These are phyloP conservation scores for Cylindroiulus punctatus DNA, from an alignment of 2,888 invertebrate genomes.

Conservation along the genomic window DNA sequence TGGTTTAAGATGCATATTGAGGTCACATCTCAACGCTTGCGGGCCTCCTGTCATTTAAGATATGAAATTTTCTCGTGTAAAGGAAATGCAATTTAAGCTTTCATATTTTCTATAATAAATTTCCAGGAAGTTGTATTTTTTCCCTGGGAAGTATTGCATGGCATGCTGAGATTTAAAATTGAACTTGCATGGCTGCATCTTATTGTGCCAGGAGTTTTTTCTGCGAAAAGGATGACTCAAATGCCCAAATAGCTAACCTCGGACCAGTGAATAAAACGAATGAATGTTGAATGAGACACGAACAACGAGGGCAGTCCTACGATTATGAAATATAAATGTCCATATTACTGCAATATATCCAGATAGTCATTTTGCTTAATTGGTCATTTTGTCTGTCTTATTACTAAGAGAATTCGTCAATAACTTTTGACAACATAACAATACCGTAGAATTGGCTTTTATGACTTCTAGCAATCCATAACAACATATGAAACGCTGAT, in stretches of 20 bases:
- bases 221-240: neutral
- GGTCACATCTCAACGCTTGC: neutral
- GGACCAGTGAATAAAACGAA: neutral
- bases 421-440: neutral
- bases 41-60: neutral
- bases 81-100: conserved; percentile 18
- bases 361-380: neutral
- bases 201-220: neutral
- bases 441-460: neutral
- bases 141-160: neutral
- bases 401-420: neutral
- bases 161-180: conserved; percentile 11
- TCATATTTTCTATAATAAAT: conserved; percentile 18
- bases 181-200: conserved; percentile 11
- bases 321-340: neutral
- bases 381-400: neutral
- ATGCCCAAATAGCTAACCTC: neutral
- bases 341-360: neutral
- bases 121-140: neutral
- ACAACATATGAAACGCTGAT: neutral
- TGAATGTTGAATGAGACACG: neutral
- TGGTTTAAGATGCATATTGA: conserved; percentile 11
- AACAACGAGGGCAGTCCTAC: neutral
- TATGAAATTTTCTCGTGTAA: neutral
- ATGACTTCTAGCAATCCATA: neutral